These are phyloP conservation scores for Leptopilina drosophilae DNA, from an alignment of 2,888 invertebrate genomes.

Conservation along the genomic window DNA sequence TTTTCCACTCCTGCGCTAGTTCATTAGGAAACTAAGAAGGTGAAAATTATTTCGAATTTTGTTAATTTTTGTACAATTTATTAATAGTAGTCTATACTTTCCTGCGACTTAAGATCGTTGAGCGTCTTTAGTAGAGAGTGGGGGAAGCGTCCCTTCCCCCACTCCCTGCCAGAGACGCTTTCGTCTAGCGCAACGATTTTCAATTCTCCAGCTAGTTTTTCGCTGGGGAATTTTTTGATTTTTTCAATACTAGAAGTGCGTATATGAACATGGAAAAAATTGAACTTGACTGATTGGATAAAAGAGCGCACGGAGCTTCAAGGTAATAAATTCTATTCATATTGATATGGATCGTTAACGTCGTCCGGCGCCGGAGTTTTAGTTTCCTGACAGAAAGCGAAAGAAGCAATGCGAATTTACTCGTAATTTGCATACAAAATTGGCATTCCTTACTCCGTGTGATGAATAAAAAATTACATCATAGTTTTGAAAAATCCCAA, in stretches of 20 bases:
- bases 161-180: no score
- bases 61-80: not conserved
- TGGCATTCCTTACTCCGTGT: no score
- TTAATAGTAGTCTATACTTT: no score
- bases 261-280: not conserved
- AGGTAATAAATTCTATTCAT: slow-evolving; percentile 52
- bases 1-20: not conserved
- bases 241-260: no score
- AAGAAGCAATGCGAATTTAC: slow-evolving; percentile 43
- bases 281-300: slow-evolving; percentile 34
- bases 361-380: slow-evolving; percentile 36
- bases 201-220: no score
- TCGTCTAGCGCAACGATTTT: no score
- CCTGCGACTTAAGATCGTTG: no score
- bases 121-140: no score
- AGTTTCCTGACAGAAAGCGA: slow-evolving; percentile 41
- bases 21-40: not conserved
- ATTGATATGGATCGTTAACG: slow-evolving; percentile 56
- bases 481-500: no score
- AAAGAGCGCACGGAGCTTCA: slow-evolving; percentile 1
- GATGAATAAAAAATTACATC: no score
- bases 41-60: not conserved
- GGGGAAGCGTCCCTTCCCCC: no score
- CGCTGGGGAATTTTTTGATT: no score
- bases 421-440: slow-evolving; percentile 50